Evolutionary conservation across 2,797 vertebrate species (phyloP).

Genomic region (Micromesistius poutassou): DNA sequence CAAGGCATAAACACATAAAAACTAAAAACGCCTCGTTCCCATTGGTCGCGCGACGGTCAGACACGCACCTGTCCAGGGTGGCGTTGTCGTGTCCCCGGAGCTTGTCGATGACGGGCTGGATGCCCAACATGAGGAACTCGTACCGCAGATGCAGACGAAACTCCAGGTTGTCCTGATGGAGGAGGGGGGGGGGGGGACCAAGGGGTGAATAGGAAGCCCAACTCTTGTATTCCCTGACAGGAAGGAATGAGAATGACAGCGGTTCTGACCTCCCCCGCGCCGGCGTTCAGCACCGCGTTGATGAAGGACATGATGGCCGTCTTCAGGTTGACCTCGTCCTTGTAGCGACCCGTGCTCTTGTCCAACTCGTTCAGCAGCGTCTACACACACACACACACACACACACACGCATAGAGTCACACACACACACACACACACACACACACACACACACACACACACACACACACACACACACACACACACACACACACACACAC

Average conservation of each 20-base stretch:
- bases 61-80: slow-evolving; percentile 86
- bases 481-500: neutral
- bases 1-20: neutral
- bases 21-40: neutral
- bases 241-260: neutral
- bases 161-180: slow-evolving; percentile 91
- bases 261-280: slow-evolving; percentile 87
- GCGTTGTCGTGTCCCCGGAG: slow-evolving; percentile 92
- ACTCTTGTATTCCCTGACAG: neutral
- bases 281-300: slow-evolving; percentile 93
- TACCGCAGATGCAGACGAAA: slow-evolving; percentile 95
- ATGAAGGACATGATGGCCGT: slow-evolving; percentile 99
- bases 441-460: too few relatives aligned
- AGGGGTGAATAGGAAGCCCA: neutral
- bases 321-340: slow-evolving; percentile 95
- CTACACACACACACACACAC: slow-evolving; percentile 55
- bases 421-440: too few relatives aligned
- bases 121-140: slow-evolving; percentile 96
- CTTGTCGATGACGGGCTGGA: slow-evolving; percentile 95
- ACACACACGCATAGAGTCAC: too few relatives aligned
- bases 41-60: neutral
- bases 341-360: slow-evolving; percentile 86
- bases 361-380: slow-evolving; percentile 91
- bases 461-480: slow-evolving; percentile 7
- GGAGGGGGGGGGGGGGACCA: slow-evolving; percentile 7